These are phyloP conservation scores for Drosophila paramelanica DNA, from an alignment of 2,888 invertebrate genomes.

Conservation along the genomic window DNA sequence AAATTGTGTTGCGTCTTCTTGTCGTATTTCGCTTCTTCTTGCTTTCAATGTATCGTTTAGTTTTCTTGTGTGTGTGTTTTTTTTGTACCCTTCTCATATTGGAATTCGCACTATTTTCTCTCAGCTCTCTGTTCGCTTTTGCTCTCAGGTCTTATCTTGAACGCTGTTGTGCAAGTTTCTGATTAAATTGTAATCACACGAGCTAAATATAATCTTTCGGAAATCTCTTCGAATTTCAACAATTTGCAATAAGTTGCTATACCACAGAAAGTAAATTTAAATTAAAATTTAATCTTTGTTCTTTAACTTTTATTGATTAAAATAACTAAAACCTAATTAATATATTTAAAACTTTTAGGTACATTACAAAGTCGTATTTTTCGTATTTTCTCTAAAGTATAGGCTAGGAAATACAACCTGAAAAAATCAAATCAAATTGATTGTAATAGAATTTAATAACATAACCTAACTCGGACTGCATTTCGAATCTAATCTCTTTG, in stretches of 20 bases:
- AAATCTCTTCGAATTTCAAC: constrained; percentile 10
- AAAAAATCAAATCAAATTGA: too few relatives aligned
- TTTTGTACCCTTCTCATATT: neutral
- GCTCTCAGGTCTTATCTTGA: constrained; percentile 38
- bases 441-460: neutral
- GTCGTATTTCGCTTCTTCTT: neutral
- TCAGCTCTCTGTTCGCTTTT: constrained; percentile 17
- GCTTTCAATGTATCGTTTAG: neutral
- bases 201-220: constrained; percentile 45
- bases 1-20: neutral
- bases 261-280: neutral
- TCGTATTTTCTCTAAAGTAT: too few relatives aligned
- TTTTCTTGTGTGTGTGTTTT: neutral
- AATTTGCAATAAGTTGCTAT: constrained; percentile 1
- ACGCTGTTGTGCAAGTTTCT: constrained; percentile 19
- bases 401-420: too few relatives aligned
- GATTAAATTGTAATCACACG: constrained; percentile 24
- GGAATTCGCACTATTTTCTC: neutral
- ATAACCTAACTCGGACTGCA: neutral
- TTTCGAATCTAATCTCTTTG: constrained; percentile 12
- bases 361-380: too few relatives aligned
- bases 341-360: too few relatives aligned
- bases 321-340: neutral
- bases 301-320: neutral
- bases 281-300: neutral